Conservation (phyloP, 2,888 invertebrate genomes). For the Acanthosepion lycidas region DNA sequence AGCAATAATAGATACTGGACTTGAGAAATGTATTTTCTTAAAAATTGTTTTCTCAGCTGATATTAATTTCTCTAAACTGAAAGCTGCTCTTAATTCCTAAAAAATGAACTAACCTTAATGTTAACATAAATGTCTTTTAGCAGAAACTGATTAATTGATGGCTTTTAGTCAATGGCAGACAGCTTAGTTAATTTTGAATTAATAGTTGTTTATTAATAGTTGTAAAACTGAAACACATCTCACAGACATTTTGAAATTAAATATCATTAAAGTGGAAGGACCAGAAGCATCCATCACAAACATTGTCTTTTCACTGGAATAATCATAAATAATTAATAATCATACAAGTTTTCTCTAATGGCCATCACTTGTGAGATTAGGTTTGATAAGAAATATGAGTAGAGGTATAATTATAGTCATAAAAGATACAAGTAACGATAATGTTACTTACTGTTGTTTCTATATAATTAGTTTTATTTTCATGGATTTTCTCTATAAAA, state of each 20-base stretch:
- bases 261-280: neutral
- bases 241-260: neutral
- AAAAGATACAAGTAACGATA: neutral
- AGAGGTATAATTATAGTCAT: neutral
- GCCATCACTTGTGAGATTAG: neutral
- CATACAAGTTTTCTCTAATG: neutral
- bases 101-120: too few species aligned
- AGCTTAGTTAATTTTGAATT: too few species aligned
- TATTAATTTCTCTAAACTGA: too few species aligned
- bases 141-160: too few species aligned
- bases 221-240: neutral
- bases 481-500: neutral
- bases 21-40: too few species aligned
- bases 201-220: too few species aligned
- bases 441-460: neutral
- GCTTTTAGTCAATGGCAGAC: too few species aligned
- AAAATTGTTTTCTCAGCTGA: too few species aligned
- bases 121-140: too few species aligned
- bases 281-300: neutral
- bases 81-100: too few species aligned
- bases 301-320: neutral
- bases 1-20: too few species aligned
- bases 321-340: neutral
- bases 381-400: neutral
- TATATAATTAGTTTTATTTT: neutral